Base-by-base conservation (phyloP, 2,113 vertebrate genomes). In the Pterocles gutturalis region DNA sequence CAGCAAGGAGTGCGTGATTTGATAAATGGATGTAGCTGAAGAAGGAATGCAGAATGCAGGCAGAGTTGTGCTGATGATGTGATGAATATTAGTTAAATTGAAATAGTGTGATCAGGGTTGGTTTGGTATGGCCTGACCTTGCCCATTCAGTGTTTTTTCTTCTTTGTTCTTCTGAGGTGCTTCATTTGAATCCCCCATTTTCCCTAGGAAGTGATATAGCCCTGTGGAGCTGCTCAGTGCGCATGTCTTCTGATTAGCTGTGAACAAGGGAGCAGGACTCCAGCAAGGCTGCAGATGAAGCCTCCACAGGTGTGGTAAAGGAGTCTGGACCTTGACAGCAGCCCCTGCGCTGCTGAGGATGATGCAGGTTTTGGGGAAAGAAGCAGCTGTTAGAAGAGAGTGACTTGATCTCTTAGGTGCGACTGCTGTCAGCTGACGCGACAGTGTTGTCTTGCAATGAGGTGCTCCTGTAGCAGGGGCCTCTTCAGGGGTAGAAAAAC, bases 1-100 rank as follows among this genome's bases (percentile, higher is more conserved):
- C 72, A 73, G 91, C 79, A 64, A 93, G 89, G 55, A 92, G 34
- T 43, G 51, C 43, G 22, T 90, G 87, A 84, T 90, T 73, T 93
- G 72, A 83, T 77, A 84, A 84, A 70, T 78, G 72, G 83, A 65
- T 82, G 76, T 61, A 87, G 72, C 60, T 89, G 82, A 65, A 83
- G 55, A 92, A 87, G 46, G 69, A 89, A 33, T 34, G 45, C 29
- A 76, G 58, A 53, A 83, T 57, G 70, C 38, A 76, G 48, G 21
- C 53, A 79, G 36, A 45, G 65, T 82, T 84, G n/a, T 87, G 67
- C 61, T 89, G 73, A 79, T 73, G 89, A 72, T 54, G 26, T 85
- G 81, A 65, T n/a, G 69, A 94, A 34, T 76, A 87, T 72, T 83
- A 76, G 66, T 72, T 83, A 41, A 76, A 71, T 34, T 38, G 28